Evolutionary conservation across 2,113 vertebrate species (phyloP), one percentile per base, ranked within the genome.

Genomic region (Alaudala cheleensis): DNA sequence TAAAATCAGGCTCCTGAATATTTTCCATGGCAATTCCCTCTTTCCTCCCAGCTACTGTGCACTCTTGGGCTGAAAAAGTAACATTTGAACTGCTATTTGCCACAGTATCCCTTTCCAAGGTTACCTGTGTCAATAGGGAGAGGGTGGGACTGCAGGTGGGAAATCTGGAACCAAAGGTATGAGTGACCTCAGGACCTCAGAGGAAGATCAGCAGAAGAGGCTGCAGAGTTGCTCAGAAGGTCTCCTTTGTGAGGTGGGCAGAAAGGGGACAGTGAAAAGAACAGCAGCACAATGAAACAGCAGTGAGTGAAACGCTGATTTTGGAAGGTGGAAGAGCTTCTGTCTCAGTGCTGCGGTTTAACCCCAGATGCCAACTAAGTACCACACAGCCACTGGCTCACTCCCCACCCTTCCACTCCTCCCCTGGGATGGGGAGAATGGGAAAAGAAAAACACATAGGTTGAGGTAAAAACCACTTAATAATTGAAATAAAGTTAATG

Each of bases 1-100:
- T 88, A 31, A 70, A 58, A 53, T 45, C 44, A 54, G 23, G 28
- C 13, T 54, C 5, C 33, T 31, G 44, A 29, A 37, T 10, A 44
- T 78, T 78, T 78, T 66, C 40, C 16, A 17, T 8, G 31, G n/a
- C 24, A 34, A 31, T 57, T 65, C 9, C 33, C 45, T n/a, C 14
- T 60, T 77, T 60, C 21, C 10, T 45, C 10, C 1, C 8, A 1
- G 3, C 26, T 6, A 3, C 29, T 18, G 12, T 0, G 25, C 15
- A 5, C 5, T 25, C 3, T 6, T 31, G 34, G 20, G 64, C 15
- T 64, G 62, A 67, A 71, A 76, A 93, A 3, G 26, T 28, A 54
- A 54, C 20, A 54, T 31, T 21, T 72, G 40, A 50, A 29, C 26
- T 10, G 4, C 14, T 73, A 1, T 45, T 81, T 77, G 26, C 23